Evolutionary conservation across 2,888 invertebrate species (phyloP), one percentile per base, ranked within the genome.

Genomic region (Lasioglossum villosulum): DNA sequence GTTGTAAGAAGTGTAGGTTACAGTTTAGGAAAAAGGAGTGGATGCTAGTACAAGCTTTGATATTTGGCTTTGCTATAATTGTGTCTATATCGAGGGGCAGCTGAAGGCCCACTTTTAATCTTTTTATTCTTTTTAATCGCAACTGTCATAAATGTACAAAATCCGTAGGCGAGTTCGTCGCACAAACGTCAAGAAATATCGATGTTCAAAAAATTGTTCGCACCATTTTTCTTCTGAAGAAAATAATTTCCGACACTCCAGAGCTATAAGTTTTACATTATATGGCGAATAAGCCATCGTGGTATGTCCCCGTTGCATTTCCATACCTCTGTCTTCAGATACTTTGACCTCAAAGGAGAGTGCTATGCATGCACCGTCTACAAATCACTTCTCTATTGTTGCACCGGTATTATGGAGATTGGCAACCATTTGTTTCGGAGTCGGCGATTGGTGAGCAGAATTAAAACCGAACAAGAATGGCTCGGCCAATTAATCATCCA

Each of bases 401-500:
- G 30, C 63, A 2, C 30, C 30, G 30, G 63, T 30, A 63, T 63
- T 63, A 63, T 63, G 27, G 39, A 39, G 75, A 27, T 75, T 66
- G 45, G 30, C 63, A 63, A 30, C 63, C 63, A 63, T 63, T 63
- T 63, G 63, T 63, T 63, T 30, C 63, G 30, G 63, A 63, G 63
- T 16, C 19, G 8, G 19, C 63, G 63, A 63, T 30, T 19, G 63
- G 63, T 8, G 6, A 30, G 63, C 63, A 30, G 63, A 63, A 63
- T 63, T 63, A 63, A 63, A 63, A 63, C 19, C 30, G 30, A 27
- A 56, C 56, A n/a, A 30, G 30, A 63, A 63, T 30, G 19, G 30
- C 30, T 6, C 8, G 30, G 6, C 6, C 30, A 63, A 63, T 63
- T 63, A 63, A 63, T 63, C 63, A 63, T 63, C 6, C 16, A 4